Percentiles rank a stretch among this genome's conserved stretches.
These are phyloP conservation scores for Uria lomvia DNA, from an alignment of 2,113 vertebrate genomes.

Conservation along the genomic window DNA sequence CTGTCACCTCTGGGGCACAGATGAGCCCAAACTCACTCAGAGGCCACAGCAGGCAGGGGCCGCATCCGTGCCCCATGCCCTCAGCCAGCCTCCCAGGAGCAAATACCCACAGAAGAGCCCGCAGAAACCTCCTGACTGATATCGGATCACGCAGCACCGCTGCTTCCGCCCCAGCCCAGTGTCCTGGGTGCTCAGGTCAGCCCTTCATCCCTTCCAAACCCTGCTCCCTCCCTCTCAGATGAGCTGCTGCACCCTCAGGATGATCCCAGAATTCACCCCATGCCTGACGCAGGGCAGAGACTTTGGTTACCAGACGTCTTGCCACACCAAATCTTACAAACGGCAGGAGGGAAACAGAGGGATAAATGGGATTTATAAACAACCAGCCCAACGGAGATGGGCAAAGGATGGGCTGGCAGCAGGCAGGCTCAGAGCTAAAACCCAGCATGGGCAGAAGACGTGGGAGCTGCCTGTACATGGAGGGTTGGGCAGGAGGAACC, in stretches of 20 bases:
- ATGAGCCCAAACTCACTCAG: neutral
- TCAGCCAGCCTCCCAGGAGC: neutral
- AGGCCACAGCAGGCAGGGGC: neutral
- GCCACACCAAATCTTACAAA: neutral
- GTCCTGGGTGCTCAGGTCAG: neutral
- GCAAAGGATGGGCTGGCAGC: neutral
- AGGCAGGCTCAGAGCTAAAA: neutral
- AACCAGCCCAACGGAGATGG: neutral
- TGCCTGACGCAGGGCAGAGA: rapidly evolving
- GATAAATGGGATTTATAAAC: neutral
- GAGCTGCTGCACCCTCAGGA: neutral
- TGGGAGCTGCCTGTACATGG: neutral
- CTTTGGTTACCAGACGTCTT: neutral
- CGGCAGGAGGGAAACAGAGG: neutral
- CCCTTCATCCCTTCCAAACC: neutral
- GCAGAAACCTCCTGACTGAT: rapidly evolving
- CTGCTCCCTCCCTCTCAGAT: neutral
- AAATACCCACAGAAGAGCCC: neutral
- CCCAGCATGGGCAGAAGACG: rapidly evolving
- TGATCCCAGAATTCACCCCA: neutral
- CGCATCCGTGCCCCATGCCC: neutral
- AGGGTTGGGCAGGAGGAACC: neutral
- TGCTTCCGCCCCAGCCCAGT: neutral
- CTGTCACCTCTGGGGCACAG: rapidly evolving
- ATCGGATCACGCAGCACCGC: rapidly evolving